Evolutionary conservation across 2,797 vertebrate species (phyloP).

Genomic region (Syncerus caffer): DNA sequence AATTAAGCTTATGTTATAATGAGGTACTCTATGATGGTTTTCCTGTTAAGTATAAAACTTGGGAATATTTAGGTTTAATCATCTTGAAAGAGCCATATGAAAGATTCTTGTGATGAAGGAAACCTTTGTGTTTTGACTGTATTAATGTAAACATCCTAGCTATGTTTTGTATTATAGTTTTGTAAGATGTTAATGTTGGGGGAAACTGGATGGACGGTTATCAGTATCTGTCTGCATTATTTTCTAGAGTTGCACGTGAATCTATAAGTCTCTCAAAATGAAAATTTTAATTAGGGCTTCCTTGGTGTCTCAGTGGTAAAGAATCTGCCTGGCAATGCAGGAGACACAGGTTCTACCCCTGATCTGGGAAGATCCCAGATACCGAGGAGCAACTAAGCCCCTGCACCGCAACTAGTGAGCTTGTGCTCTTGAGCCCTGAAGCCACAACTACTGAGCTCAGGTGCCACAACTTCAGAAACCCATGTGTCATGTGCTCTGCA

Average conservation of each 20-base stretch:
- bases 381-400: background rate
- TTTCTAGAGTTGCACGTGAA: background rate
- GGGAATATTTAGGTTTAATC: background rate
- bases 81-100: background rate
- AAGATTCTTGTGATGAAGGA: background rate
- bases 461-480: background rate
- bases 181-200: background rate
- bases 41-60: background rate
- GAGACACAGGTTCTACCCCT: background rate
- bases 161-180: background rate
- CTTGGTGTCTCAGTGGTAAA: background rate
- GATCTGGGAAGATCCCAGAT: background rate
- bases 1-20: background rate
- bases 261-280: background rate
- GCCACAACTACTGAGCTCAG: background rate
- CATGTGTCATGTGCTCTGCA: background rate
- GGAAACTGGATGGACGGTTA: background rate
- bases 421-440: background rate
- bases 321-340: background rate
- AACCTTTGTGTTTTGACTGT: background rate
- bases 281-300: background rate
- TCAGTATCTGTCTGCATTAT: background rate
- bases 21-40: background rate
- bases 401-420: background rate
- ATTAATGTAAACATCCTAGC: background rate